Evolutionary conservation across 2,797 vertebrate species (phyloP), one percentile per base, ranked within the genome.

Genomic region (Pantherophis alleghaniensis): DNA sequence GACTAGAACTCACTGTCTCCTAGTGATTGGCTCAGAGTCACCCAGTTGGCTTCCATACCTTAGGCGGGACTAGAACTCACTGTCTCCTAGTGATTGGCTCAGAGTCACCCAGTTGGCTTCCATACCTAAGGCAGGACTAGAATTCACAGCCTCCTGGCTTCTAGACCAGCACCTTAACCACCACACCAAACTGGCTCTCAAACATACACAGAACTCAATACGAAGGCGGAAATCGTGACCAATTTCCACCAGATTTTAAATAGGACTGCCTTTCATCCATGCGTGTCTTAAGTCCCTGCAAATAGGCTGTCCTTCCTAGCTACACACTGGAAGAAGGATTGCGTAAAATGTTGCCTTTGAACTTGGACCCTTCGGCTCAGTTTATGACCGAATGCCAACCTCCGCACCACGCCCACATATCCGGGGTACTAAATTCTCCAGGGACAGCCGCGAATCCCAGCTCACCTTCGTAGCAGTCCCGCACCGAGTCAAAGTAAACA

Each of bases 391-490:
- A 59, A n/a, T 1, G 1, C 14, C 59, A 11, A 0, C 28, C 2
- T 37, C 16, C 14, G 16, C 11, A 0, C 16, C 14, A 24, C 16
- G 1, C 47, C 5, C 74, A 5, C 1, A 0, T 28, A 28, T 18
- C 32, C 10, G 14, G 57, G 37, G 13, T 4, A 14, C 37, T 7
- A 24, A 26, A 2, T 16, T 22, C 2, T 16, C 83, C 26, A 9
- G 53, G 6, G 51, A 2, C 1, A 20, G n/a, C 1, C 20, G 14
- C 22, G 4, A 37, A 22, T 22, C 26, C 32, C 20, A 5, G 7
- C 97, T 96, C 96, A 99, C 99, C 99, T 98, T 99, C 99, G 0
- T 99, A 99, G 97, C 99, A 99, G 97, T 99, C 99, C 0, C 99
- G 98, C 88, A 99, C 92, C 0, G 99, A 99, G 97, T 99, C 98